Evolutionary conservation across 2,113 vertebrate species (phyloP).

Genomic region (Gambusia holbrooki): DNA sequence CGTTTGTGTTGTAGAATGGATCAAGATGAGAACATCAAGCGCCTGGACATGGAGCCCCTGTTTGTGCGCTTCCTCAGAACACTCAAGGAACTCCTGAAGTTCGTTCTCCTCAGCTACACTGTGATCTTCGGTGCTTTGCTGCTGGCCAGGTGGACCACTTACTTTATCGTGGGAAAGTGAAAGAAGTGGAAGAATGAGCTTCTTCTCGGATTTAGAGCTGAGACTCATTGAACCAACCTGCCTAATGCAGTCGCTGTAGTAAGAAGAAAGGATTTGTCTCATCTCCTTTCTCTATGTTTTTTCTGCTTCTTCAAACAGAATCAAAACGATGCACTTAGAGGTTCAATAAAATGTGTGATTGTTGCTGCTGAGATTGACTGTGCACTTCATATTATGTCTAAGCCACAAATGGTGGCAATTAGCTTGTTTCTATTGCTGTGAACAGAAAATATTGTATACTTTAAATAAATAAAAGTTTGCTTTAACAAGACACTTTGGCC

Average conservation of each 20-base stretch:
- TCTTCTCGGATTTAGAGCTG: constrained; percentile 10
- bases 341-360: constrained; percentile 21
- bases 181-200: constrained; percentile 5
- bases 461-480: constrained; percentile 1
- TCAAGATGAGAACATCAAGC: constrained; percentile 54
- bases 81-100: constrained; percentile 91
- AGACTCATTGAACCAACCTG: constrained; percentile 14
- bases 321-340: not conserved
- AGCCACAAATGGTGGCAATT: constrained; percentile 2
- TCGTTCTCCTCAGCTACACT: constrained; percentile 94
- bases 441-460: constrained; percentile 3
- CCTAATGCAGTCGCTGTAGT: constrained; percentile 8
- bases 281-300: constrained; percentile 5
- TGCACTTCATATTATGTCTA: constrained; percentile 22
- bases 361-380: constrained; percentile 18
- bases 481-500: not conserved
- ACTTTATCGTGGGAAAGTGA: constrained; percentile 90
- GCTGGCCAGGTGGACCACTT: constrained; percentile 94
- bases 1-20: constrained; percentile 60
- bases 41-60: constrained; percentile 78
- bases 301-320: not conserved
- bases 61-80: constrained; percentile 88
- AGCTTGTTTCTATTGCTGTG: constrained; percentile 16
- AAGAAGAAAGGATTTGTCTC: not conserved
- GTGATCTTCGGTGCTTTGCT: constrained; percentile 92